Base-by-base conservation (phyloP, 2,888 invertebrate genomes). In the Lamellibrachia columna region DNA sequence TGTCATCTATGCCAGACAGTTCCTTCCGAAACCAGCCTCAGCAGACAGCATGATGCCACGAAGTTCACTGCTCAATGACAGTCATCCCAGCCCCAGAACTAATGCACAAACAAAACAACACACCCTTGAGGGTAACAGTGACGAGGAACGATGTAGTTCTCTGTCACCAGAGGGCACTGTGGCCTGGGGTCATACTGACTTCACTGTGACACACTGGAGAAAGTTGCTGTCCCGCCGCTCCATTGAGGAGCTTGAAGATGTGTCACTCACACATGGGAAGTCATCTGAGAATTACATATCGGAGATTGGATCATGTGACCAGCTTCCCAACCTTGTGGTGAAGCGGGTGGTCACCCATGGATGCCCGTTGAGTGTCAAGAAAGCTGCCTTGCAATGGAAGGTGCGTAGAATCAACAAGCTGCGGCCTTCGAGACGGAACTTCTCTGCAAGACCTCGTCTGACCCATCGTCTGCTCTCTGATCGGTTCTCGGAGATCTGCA, bases 311-410 rank as follows among this genome's bases (percentile, higher is more conserved):
- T 75, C 75, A 15, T 15, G 22, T 15, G 75, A 75, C 75, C 75
- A n/a, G 15, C n/a, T 15, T 75, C 75, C 75, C 75, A 75, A 75
- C 22, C 75, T 75, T 22, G 75, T 75, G 75, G 75, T 75, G 75
- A 75, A n/a, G 22, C 75, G 75, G 6, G 75, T 75, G 15, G 75
- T 75, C 75, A 75, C 75, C 6, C 75, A 75, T 15, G 75, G 75
- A 0, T 75, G 15, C 75, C 75, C 75, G 22, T n/a, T 75, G 22
- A 75, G 75, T 15, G 75, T 75, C 75, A 75, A 75, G 75, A 75
- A 75, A 75, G 75, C 75, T n/a, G 75, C 22, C 75, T n/a, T 75
- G 75, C 75, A 75, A n/a, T 75, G 75, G 75, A 75, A 75, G 75
- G 75, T 15, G 22, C 75, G 22, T 75, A 11, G 75, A n/a, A 75